A percentile compares a stretch with the other conserved stretches of the same genome.
Evolutionary conservation across 2,113 vertebrate species (phyloP).

Genomic region (Plestiodon gilberti): DNA sequence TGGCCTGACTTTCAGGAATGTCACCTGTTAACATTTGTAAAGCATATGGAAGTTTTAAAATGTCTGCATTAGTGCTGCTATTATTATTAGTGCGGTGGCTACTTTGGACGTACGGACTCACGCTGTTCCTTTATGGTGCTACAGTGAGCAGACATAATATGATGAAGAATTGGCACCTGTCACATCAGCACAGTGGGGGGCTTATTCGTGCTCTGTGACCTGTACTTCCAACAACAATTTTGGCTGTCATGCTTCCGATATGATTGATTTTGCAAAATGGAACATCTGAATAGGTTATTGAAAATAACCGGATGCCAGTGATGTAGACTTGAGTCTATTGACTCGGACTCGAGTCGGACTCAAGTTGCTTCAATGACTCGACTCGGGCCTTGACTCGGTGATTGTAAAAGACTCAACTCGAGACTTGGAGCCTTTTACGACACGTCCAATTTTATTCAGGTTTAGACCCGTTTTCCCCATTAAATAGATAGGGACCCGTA

Average conservation of each 20-base stretch:
- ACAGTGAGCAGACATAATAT: constrained; percentile 33
- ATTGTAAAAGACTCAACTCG: too few relatives aligned
- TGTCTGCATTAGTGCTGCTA: neutral
- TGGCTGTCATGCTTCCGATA: constrained; percentile 24
- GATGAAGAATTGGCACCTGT: constrained; percentile 15
- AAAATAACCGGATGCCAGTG: constrained; percentile 20
- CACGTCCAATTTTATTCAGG: too few relatives aligned
- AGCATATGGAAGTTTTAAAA: neutral
- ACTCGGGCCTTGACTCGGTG: too few relatives aligned
- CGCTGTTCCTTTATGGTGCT: neutral
- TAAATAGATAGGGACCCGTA: too few relatives aligned
- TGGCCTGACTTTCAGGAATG: neutral
- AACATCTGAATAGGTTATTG: neutral
- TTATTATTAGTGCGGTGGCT: constrained; percentile 6
- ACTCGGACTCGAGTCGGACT: too few relatives aligned
- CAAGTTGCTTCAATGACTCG: too few relatives aligned
- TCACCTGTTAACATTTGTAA: constrained; percentile 1
- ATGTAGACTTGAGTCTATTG: too few relatives aligned
- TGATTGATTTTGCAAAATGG: constrained; percentile 14
- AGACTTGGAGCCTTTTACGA: too few relatives aligned
- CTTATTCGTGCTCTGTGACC: neutral
- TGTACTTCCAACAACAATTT: constrained; percentile 19
- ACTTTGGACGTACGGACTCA: neutral
- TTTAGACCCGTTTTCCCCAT: too few relatives aligned
- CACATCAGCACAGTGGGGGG: neutral